Evolutionary conservation across 2,888 invertebrate genomes (phyloP), one percentile per base, ranked within the genome.

Genomic region (Macaria liturata): DNA sequence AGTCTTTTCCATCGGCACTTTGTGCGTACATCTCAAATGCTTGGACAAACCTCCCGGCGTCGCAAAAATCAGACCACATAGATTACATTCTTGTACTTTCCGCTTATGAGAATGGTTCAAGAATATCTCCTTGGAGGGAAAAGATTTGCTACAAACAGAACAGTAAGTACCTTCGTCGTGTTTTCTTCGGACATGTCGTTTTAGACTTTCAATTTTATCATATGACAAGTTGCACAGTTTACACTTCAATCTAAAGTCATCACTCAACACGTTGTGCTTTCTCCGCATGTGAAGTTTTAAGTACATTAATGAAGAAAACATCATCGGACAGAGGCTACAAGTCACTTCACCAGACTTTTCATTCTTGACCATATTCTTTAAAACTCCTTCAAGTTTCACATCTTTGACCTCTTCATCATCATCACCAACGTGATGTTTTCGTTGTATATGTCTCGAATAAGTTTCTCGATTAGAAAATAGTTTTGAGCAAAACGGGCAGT

Each of bases 161-260:
- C 91, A 90, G 52, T 79, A 76, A 0, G 83, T 80, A 0, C 80
- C 83, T n/a, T 75, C 70, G 5, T 84, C 85, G 37, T 91, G 91
- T 75, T 91, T 91, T 53, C 91, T 75, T 48, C 84, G 70, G 0
- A 91, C 78, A 63, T 91, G 91, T 4, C 89, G 71, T 64, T 90
- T 90, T 1, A 91, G 71, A 62, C 91, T 91, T 52, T 90, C 89
- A n/a, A 88, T 80, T 68, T 88, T 91, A 57, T 89, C 82, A 46
- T 91, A 91, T 0, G 90, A 90, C n/a, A 91, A 69, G 59, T 86
- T 84, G 61, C 91, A 91, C 57, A 90, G 83, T 49, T 79, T 81
- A 65, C 91, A 91, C 65, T 89, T 90, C 45, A 89, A 72, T 61
- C 83, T 76, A 56, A 88, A 91, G 51, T 88, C 77, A 3, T 90